phyloP scores from a whole-genome alignment of 2,888 invertebrate species.

The Clanis bilineata region DNA sequence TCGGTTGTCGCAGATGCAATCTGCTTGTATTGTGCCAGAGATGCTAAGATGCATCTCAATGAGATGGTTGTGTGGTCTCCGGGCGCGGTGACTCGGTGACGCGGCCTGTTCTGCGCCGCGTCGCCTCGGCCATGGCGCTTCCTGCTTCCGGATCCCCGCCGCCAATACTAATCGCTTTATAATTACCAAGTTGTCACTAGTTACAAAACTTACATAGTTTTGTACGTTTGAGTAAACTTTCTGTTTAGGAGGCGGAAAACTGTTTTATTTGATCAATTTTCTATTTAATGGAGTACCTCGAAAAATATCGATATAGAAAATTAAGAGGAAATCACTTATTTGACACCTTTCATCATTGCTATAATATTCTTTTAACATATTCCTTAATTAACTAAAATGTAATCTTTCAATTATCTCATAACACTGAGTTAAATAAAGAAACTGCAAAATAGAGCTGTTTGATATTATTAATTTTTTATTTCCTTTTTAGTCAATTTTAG shows the following conservation, averaged over 20 bases:
- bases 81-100: slow-evolving; percentile 37
- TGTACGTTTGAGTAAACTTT: neutral
- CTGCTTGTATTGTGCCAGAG: slow-evolving; percentile 30
- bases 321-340: no score
- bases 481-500: neutral
- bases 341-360: no score
- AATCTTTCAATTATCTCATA: no score
- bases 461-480: neutral
- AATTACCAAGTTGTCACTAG: slow-evolving; percentile 34
- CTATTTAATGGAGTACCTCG: neutral
- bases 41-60: slow-evolving; percentile 52
- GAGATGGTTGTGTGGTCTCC: slow-evolving; percentile 40
- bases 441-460: neutral
- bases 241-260: neutral
- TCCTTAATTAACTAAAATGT: no score
- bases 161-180: slow-evolving; percentile 62
- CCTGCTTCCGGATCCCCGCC: slow-evolving; percentile 70
- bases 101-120: slow-evolving; percentile 49
- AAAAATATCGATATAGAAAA: no score
- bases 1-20: slow-evolving; percentile 35
- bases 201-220: slow-evolving; percentile 11
- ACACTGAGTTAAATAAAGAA: no score
- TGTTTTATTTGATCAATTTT: neutral
- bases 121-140: slow-evolving; percentile 54
- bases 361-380: no score